Conservation (phyloP, 2,113 vertebrate genomes). For the Antidorcas marsupialis region DNA sequence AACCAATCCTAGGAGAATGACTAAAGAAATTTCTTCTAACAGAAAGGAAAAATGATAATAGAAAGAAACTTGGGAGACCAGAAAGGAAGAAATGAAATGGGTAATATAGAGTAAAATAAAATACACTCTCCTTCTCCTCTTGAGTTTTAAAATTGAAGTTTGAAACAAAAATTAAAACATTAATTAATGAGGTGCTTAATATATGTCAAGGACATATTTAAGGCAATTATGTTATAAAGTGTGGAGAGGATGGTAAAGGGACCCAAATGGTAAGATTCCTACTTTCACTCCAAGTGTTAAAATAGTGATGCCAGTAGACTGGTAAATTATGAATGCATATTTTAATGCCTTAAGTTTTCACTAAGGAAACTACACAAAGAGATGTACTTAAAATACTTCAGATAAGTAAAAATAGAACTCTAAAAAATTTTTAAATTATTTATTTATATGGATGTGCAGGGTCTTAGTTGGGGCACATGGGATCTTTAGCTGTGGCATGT, state of each 20-base stretch:
- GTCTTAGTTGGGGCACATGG: neutral
- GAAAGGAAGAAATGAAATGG: neutral
- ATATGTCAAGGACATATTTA: neutral
- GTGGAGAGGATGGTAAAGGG: neutral
- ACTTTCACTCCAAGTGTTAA: neutral
- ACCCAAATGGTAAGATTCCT: neutral
- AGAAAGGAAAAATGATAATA: neutral
- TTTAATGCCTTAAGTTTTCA: neutral
- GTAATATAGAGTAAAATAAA: neutral
- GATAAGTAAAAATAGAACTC: neutral
- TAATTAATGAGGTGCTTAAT: neutral
- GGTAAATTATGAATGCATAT: neutral
- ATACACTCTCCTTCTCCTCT: neutral
- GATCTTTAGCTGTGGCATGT: neutral
- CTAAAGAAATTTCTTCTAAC: neutral
- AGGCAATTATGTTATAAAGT: neutral
- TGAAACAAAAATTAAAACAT: neutral
- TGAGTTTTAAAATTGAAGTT: neutral
- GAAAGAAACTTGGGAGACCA: neutral
- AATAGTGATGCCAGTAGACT: neutral
- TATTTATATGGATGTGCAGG: neutral
- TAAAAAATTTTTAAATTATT: accelerated
- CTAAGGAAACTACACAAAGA: neutral
- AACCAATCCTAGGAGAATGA: neutral
- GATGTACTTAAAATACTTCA: neutral